phyloP scores from a whole-genome alignment of 1,140 invertebrate species.

The Zaprionus ornatus region DNA sequence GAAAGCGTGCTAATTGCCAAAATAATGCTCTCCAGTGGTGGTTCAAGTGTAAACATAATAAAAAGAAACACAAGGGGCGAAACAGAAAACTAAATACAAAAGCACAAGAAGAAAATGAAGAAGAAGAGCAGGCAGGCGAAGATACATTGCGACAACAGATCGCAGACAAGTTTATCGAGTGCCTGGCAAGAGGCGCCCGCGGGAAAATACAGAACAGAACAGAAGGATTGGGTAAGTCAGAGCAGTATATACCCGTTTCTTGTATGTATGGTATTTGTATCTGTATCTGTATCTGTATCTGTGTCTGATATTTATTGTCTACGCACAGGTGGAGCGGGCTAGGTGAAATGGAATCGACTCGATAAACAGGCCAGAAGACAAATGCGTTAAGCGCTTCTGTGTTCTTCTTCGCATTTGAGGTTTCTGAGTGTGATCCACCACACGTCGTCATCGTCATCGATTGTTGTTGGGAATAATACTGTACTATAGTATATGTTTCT shows the following conservation, averaged over 20 bases:
- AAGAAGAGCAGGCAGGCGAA: background rate
- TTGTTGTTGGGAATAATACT: background rate
- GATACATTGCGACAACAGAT: slow-evolving; percentile 20
- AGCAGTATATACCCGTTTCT: background rate
- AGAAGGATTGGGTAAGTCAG: slow-evolving; percentile 24
- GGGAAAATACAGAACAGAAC: background rate
- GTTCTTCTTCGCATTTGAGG: background rate
- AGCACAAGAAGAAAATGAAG: background rate
- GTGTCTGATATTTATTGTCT: slow-evolving; percentile 19
- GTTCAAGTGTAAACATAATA: slow-evolving; percentile 71
- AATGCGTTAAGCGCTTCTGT: slow-evolving; percentile 23
- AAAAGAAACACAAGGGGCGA: slow-evolving; percentile 24
- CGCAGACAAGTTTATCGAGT: slow-evolving; percentile 36
- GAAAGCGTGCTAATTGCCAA: slow-evolving; percentile 77
- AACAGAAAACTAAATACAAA: slow-evolving; percentile 20
- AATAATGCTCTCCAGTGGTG: slow-evolving; percentile 49
- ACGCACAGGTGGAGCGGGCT: background rate
- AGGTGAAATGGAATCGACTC: background rate
- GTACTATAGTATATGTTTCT: too few species aligned
- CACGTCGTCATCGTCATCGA: slow-evolving; percentile 27
- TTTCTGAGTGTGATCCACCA: slow-evolving; percentile 12
- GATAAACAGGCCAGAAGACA: slow-evolving; percentile 29
- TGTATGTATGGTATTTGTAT: background rate
- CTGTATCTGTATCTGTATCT: background rate
- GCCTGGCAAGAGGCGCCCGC: slow-evolving; percentile 3